Evolutionary conservation across 2,797 vertebrate genomes (phyloP).

Genomic region (Potorous gilbertii): DNA sequence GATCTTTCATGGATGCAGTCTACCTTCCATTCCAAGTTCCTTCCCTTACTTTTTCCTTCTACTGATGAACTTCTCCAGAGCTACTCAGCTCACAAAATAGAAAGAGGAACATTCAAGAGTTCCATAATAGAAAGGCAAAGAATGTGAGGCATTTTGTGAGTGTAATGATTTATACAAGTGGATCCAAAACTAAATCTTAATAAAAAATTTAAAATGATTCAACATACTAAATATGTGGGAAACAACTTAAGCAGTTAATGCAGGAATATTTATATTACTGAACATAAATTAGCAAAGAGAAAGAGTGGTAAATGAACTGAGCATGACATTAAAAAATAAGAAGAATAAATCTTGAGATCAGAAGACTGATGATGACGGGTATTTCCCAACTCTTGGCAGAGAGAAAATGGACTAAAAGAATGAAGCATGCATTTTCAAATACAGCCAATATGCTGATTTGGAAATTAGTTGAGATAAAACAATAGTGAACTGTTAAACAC

Average conservation of each 20-base stretch:
- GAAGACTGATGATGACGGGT: neutral
- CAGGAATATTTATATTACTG: neutral
- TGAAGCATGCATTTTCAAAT: neutral
- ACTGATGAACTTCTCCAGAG: neutral
- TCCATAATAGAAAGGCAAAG: neutral
- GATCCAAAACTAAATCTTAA: neutral
- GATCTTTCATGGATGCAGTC: neutral
- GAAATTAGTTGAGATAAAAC: neutral
- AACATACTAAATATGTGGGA: neutral
- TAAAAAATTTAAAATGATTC: neutral
- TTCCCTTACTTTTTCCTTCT: neutral
- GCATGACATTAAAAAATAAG: neutral
- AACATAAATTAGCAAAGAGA: neutral
- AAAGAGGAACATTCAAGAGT: neutral
- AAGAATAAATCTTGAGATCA: neutral
- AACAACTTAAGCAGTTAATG: neutral
- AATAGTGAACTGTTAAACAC: neutral
- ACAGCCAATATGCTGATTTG: neutral
- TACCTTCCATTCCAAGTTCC: neutral
- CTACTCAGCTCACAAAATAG: neutral
- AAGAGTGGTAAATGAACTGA: neutral
- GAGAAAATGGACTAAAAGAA: neutral
- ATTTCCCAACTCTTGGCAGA: neutral
- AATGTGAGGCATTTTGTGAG: neutral
- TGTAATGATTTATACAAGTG: neutral